Evolutionary conservation across 1,140 invertebrate species (phyloP), one percentile per base, ranked within the genome.

Genomic region (Sesamia nonagrioides): DNA sequence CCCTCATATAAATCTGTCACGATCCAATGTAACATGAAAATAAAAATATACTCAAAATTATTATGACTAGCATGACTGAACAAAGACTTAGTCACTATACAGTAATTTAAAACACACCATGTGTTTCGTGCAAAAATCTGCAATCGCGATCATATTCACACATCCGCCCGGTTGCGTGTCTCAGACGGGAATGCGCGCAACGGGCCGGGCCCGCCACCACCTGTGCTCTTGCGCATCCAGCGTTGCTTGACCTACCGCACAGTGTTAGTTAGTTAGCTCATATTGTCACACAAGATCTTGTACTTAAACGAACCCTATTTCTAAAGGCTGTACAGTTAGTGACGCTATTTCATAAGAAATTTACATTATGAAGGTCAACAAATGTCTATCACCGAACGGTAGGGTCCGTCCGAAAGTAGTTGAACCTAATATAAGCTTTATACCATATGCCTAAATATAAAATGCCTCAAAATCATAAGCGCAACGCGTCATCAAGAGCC

Each of bases 131-230:
- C 74, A 54, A 77, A 80, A 73, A 77, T 77, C 48, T 18, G 15
- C 63, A 21, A 33, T 27, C 21, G 37, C 72, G 63, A 21, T 81
- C 77, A 83, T 81, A 83, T 71, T 58, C 56, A 71, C 83, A 83
- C 81, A 85, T 85, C 84, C 84, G 81, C 48, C 74, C 35, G 11
- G 75, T 83, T 81, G 84, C 79, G 84, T 85, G 84, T 74, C 48
- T 54, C 33, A 45, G 48, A 50, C 60, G 52, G 75, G 79, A 81
- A 83, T 83, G 63, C 56, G 72, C 56, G 74, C 74, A 68, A 72
- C 68, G 79, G 40, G 78, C 48, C 15, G n/a, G 48, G 58, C 45
- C 37, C 15, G 68, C 18, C 45, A 79, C 73, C 79, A 83, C 78
- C 79, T 83, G 82, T 79, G 82, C 72, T 35, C 37, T 15, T 40